A percentile compares a stretch with the other conserved stretches of the same genome.
phyloP scores from a whole-genome alignment of 2,113 vertebrate genomes.

The Neopipo cinnamomea region DNA sequence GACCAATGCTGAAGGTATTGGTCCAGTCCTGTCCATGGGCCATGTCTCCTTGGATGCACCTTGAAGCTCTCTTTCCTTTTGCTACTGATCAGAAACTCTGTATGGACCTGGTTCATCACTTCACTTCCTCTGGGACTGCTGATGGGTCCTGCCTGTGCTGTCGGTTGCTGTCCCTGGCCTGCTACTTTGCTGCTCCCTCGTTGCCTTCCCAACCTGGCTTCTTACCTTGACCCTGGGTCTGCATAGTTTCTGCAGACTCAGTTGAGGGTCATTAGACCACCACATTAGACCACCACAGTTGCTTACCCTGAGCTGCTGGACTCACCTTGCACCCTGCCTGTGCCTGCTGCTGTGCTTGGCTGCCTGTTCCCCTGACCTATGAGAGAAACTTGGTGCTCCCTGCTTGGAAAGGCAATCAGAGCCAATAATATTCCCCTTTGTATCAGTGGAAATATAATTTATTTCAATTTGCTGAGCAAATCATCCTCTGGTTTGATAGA shows the following conservation, averaged over 20 bases:
- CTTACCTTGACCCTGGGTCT: neutral
- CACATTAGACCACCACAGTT: neutral
- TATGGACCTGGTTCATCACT: neutral
- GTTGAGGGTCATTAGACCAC: neutral
- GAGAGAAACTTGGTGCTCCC: neutral
- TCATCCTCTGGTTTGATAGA: neutral
- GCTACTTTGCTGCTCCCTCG: rapidly evolving
- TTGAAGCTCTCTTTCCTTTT: neutral
- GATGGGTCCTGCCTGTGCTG: neutral
- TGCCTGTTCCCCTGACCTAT: neutral
- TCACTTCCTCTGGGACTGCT: neutral
- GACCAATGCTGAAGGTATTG: neutral
- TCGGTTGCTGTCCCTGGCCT: neutral
- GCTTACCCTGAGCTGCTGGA: neutral
- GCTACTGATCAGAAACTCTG: neutral
- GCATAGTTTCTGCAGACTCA: neutral
- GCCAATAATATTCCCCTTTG: neutral
- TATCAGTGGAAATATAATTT: neutral
- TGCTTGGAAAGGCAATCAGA: neutral
- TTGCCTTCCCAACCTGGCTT: neutral
- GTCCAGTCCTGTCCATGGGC: neutral
- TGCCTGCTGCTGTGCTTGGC: neutral
- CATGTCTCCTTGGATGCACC: neutral
- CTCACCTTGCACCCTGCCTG: rapidly evolving
- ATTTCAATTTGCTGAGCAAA: neutral